Evolutionary conservation across 2,113 vertebrate genomes (phyloP).

Genomic region (Eudyptes chrysolophus): DNA sequence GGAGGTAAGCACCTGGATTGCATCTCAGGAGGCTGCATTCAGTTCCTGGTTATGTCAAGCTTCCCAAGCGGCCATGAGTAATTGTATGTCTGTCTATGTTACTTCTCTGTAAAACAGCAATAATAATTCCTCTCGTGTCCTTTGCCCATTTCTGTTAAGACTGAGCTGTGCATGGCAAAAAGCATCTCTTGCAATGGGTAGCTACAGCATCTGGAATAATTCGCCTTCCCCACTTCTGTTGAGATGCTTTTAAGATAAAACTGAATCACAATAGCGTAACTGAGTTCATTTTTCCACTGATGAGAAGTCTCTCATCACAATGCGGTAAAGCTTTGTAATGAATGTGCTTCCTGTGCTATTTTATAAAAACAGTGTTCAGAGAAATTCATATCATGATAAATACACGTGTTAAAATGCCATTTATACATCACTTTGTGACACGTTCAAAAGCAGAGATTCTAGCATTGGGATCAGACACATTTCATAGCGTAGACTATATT

Average conservation of each 20-base stretch:
- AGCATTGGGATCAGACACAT: not conserved
- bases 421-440: not conserved
- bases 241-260: conserved; percentile 37
- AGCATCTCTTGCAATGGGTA: not conserved
- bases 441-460: not conserved
- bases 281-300: conserved; percentile 24
- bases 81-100: not conserved
- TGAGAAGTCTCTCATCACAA: not conserved
- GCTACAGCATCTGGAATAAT: not conserved
- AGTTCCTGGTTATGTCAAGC: not conserved
- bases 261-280: not conserved
- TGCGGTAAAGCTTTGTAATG: not conserved
- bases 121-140: not conserved
- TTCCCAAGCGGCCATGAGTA: not conserved
- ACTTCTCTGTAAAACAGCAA: not conserved
- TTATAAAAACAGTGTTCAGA: not conserved
- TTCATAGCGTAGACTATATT: not conserved
- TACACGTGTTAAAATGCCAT: not conserved
- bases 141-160: not conserved
- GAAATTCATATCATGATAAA: not conserved
- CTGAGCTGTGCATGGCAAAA: not conserved
- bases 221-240: not conserved
- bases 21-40: not conserved
- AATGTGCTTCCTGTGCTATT: not conserved
- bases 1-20: not conserved